Percentiles rank a stretch among this genome's conserved stretches.
phyloP scores from a whole-genome alignment of 2,113 vertebrate genomes.

The Podocnemis expansa region DNA sequence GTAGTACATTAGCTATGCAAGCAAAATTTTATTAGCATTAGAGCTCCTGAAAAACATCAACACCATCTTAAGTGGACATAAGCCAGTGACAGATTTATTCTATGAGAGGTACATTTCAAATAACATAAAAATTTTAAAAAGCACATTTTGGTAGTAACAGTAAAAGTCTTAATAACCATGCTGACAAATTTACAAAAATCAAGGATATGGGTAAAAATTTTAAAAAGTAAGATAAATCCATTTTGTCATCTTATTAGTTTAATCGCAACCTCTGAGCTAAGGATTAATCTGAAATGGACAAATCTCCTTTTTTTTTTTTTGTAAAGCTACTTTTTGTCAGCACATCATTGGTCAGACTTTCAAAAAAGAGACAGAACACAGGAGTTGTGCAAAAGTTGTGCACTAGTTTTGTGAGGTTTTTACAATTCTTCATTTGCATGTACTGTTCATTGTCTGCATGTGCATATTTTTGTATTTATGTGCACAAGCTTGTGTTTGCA shows the following conservation, averaged over 20 bases:
- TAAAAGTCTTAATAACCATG: background rate
- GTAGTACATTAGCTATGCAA: background rate
- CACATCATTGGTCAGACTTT: background rate
- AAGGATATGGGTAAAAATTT: background rate
- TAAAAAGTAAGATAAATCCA: too few relatives aligned
- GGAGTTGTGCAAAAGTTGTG: background rate
- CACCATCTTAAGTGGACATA: background rate
- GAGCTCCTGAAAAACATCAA: background rate
- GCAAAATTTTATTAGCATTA: background rate
- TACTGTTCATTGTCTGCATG: background rate
- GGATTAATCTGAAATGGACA: background rate
- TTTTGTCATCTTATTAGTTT: background rate
- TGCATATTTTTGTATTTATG: background rate
- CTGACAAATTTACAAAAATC: background rate
- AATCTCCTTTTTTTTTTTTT: background rate
- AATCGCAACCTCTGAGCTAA: background rate
- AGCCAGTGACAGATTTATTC: background rate
- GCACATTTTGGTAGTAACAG: background rate
- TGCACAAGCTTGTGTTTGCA: background rate
- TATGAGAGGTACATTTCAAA: background rate
- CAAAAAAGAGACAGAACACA: background rate
- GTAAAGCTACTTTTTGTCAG: background rate
- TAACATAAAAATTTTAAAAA: background rate
- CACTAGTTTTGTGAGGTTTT: background rate
- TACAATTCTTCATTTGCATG: background rate